Percentiles rank a stretch among this genome's conserved stretches.
phyloP scores from a whole-genome alignment of 1,140 invertebrate genomes.

The Trichogramma pretiosum region DNA sequence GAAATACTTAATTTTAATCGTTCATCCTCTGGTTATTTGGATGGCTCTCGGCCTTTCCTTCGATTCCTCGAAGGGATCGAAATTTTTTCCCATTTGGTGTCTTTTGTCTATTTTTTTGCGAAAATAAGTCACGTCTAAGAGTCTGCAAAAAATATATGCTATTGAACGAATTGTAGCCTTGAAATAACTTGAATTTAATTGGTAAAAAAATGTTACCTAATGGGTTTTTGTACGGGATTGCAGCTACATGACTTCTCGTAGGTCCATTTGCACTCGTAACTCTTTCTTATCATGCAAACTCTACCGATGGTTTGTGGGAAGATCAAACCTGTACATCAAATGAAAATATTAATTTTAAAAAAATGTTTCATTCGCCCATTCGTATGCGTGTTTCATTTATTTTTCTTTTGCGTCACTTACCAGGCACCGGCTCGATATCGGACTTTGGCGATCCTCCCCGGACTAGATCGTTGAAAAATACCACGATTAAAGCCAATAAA shows the following conservation, averaged over 20 bases:
- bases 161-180: too few species aligned
- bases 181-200: too few species aligned
- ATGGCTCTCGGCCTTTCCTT: too few species aligned
- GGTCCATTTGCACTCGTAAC: slow-evolving; percentile 6
- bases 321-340: slow-evolving; percentile 1
- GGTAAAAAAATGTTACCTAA: too few species aligned
- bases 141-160: too few species aligned
- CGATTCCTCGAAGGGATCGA: too few species aligned
- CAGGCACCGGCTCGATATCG: slow-evolving; percentile 1
- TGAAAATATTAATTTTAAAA: neutral
- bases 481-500: too few species aligned
- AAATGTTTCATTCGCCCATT: too few species aligned
- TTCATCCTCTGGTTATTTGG: too few species aligned
- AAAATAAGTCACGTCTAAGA: neutral
- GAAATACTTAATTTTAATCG: too few species aligned
- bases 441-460: slow-evolving; percentile 1
- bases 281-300: slow-evolving; percentile 1
- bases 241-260: slow-evolving; percentile 11
- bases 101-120: neutral
- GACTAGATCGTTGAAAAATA: too few species aligned
- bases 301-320: neutral
- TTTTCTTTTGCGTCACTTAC: neutral
- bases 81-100: too few species aligned
- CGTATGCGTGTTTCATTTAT: neutral
- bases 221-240: neutral